Conservation (phyloP, 2,113 vertebrate genomes). For the Aix galericulata region DNA sequence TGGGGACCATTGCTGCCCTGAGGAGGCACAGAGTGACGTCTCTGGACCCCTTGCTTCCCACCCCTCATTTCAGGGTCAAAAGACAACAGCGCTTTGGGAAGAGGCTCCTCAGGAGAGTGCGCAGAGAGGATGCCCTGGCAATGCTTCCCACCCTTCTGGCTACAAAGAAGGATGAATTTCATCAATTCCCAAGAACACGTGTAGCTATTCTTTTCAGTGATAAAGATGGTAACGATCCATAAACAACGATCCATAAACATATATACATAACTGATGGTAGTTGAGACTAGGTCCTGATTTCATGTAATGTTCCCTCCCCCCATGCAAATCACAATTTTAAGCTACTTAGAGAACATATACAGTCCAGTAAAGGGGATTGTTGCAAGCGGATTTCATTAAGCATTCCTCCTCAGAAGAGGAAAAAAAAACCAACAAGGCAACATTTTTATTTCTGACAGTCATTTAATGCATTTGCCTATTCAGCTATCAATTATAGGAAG, state of each 20-base stretch:
- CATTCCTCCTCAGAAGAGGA: neutral
- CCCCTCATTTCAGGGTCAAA: neutral
- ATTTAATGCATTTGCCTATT: neutral
- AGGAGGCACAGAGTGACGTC: neutral
- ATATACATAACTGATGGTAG: neutral
- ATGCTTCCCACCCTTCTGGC: neutral
- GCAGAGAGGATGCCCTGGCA: neutral
- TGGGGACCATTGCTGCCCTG: neutral
- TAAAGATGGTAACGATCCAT: neutral
- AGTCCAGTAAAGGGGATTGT: neutral
- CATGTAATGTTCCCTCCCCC: neutral
- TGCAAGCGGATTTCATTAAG: neutral
- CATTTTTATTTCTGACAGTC: neutral
- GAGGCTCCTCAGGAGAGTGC: neutral
- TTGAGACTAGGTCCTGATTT: neutral
- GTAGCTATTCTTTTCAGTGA: neutral
- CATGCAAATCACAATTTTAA: neutral
- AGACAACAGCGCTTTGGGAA: neutral
- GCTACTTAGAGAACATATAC: neutral
- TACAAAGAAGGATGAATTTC: neutral
- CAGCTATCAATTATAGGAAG: neutral
- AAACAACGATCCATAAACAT: neutral
- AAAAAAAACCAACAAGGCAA: neutral
- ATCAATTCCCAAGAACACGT: neutral
- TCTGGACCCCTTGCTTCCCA: neutral